Base-by-base conservation (phyloP, 2,113 vertebrate genomes). In the Acrocephalus arundinaceus region DNA sequence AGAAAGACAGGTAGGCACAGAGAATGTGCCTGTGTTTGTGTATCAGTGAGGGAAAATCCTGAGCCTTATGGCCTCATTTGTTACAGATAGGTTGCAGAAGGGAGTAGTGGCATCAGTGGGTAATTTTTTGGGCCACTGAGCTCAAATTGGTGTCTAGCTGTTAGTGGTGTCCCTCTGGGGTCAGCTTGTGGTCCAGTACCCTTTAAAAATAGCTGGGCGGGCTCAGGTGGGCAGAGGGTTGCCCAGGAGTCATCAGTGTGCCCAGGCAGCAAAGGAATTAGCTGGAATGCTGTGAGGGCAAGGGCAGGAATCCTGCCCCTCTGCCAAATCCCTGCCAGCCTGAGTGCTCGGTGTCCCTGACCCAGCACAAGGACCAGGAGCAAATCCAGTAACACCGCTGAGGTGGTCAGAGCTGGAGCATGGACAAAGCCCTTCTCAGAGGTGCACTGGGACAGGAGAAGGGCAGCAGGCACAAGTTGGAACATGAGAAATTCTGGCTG, bases 21-120 rank as follows among this genome's bases (percentile, higher is more conserved):
- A 52, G 31, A 37, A 33, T 25, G 46, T 88, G 39, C 19, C 48
- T 51, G 52, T 58, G 48, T 83, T 88, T 51, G 43, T 46, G 28
- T 46, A 3, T 55, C 35, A 17, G 72, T 51, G 8, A 27, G 35
- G 80, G 83, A 73, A 72, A 89, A 33, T 57, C 54, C 27, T 17
- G 58, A 31, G n/a, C 65, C 22, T 23, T 16, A 6, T 4, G 75
- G 70, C 37, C 35, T 11, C 1, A 10, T 9, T 51, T 11, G 28
- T 58, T 67, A 43, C 61, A 61, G 41, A 4, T 33, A 24, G 19
- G 31, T 35, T 45, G 63, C 41, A 3, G 22, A 31, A 72, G 45
- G n/a, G 43, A 20, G 41, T 0, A 2, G 13, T n/a, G 54, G 30
- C 0, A 1, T 9, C 28, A 46, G 15, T 12, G 31, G 31, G 33